Percentiles rank a stretch among this genome's conserved stretches.
These are phyloP conservation scores for Drusus annulatus DNA, from an alignment of 1,140 invertebrate genomes.

Conservation along the genomic window DNA sequence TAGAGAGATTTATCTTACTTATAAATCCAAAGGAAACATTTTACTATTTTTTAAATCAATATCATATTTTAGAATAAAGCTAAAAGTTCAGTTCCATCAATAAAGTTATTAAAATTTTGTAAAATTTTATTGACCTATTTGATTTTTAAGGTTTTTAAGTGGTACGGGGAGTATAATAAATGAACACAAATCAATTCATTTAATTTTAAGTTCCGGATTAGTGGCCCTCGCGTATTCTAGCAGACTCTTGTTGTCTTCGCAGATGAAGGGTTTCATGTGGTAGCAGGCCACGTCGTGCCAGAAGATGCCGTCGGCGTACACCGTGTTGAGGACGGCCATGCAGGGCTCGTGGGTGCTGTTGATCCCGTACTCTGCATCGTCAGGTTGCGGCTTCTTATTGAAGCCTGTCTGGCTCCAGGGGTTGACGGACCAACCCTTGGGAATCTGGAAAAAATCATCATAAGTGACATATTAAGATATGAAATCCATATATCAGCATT, in stretches of 20 bases:
- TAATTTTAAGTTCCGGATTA: slow-evolving; percentile 63
- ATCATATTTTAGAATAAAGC: too few species aligned
- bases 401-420: slow-evolving; percentile 45
- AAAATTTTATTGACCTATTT: too few species aligned
- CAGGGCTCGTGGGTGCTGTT: slow-evolving; percentile 65
- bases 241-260: slow-evolving; percentile 70
- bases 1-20: too few species aligned
- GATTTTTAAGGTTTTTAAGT: too few species aligned
- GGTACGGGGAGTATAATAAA: too few species aligned
- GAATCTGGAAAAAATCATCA: slow-evolving; percentile 1
- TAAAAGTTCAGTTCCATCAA: too few species aligned
- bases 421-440: slow-evolving; percentile 36
- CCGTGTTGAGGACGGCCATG: slow-evolving; percentile 71
- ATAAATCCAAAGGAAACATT: too few species aligned
- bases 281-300: slow-evolving; percentile 74
- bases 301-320: slow-evolving; percentile 71
- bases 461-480: too few species aligned
- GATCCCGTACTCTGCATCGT: slow-evolving; percentile 38
- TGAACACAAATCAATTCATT: neutral
- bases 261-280: slow-evolving; percentile 71
- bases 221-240: slow-evolving; percentile 67
- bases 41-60: too few species aligned
- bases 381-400: slow-evolving; percentile 37
- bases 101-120: too few species aligned
- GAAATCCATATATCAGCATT: too few species aligned